Evolutionary conservation across 2,888 invertebrate genomes (phyloP).

Genomic region (Ditylenchus weischeri): DNA sequence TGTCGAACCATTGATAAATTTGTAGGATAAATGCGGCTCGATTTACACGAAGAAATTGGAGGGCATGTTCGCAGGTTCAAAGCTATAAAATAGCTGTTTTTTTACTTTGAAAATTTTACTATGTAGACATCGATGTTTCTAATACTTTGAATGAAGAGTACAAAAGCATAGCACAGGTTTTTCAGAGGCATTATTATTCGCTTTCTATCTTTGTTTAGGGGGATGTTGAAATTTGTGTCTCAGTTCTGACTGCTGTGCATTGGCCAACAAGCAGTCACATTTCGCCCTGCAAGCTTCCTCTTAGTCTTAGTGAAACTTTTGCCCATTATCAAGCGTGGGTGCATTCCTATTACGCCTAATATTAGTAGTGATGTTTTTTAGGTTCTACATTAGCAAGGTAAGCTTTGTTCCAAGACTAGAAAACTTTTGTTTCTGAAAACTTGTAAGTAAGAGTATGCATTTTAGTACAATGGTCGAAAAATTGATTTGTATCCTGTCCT

Average conservation of each 20-base stretch:
- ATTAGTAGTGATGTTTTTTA: too few species aligned
- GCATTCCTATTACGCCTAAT: too few species aligned
- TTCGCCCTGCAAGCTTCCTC: constrained; percentile 27
- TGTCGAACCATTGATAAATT: constrained; percentile 59
- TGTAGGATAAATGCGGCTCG: constrained; percentile 67
- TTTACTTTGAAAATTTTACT: not conserved
- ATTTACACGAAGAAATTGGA: not conserved
- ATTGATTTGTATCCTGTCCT: constrained; percentile 61
- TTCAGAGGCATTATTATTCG: too few species aligned
- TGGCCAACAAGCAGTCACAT: constrained; percentile 72
- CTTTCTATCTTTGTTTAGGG: not conserved
- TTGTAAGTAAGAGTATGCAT: too few species aligned
- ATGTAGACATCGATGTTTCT: too few species aligned
- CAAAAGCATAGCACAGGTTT: too few species aligned
- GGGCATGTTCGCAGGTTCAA: not conserved
- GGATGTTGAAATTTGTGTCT: constrained; percentile 78
- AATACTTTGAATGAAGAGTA: too few species aligned
- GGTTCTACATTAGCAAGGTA: too few species aligned
- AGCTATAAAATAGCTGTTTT: not conserved
- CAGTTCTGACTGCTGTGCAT: constrained; percentile 95
- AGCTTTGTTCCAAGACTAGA: too few species aligned
- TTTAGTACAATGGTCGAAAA: constrained; percentile 32
- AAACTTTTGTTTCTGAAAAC: too few species aligned
- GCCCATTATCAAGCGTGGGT: too few species aligned
- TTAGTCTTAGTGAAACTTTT: too few species aligned